Conservation (phyloP, 2,113 vertebrate genomes). For the Heteronetta atricapilla region DNA sequence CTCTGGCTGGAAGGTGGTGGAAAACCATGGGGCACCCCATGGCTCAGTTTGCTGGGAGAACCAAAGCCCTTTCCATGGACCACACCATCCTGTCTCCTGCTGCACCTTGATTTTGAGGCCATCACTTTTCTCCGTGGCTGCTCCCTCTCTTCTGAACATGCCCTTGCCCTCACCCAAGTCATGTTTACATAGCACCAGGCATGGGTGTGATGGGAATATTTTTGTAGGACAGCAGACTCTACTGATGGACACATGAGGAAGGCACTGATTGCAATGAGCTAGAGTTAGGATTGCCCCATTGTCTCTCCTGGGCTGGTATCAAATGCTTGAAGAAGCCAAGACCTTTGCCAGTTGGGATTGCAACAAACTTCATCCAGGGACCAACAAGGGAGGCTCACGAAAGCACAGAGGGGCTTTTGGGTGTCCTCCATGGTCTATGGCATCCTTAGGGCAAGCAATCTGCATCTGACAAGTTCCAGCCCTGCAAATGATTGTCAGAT, state of each 20-base stretch:
- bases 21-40: background rate
- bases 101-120: background rate
- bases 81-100: background rate
- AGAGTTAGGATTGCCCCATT: background rate
- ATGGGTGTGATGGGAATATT: fast-evolving
- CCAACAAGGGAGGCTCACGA: background rate
- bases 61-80: background rate
- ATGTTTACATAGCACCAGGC: background rate
- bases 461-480: background rate
- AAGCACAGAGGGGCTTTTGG: background rate
- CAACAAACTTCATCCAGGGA: background rate
- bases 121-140: background rate
- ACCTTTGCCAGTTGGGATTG: background rate
- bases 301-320: background rate
- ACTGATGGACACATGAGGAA: background rate
- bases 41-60: background rate
- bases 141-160: background rate
- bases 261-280: background rate
- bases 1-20: background rate
- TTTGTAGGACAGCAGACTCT: background rate
- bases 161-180: background rate
- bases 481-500: background rate
- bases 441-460: background rate
- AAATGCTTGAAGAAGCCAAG: background rate
- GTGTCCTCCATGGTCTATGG: background rate